Evolutionary conservation across 1,140 invertebrate species (phyloP).

Genomic region (Lepidurus packardi): DNA sequence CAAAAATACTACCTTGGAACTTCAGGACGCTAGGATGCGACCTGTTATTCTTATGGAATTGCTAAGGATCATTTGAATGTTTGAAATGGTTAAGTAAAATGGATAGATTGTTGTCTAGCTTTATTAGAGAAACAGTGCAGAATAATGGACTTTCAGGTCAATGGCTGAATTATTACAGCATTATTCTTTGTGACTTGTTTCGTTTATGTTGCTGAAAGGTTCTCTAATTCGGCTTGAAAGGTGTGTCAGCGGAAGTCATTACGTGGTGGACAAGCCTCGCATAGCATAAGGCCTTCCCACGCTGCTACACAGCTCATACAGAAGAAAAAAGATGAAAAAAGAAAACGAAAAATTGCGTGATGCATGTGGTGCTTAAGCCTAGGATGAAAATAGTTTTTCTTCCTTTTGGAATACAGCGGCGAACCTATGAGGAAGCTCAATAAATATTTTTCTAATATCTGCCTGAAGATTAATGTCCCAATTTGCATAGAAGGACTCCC

Average conservation of each 20-base stretch:
- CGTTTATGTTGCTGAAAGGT: neutral
- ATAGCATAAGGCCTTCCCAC: neutral
- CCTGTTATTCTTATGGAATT: too few relatives aligned
- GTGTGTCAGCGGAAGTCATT: slow-evolving; percentile 15
- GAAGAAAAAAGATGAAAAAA: neutral
- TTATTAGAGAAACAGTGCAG: too few relatives aligned
- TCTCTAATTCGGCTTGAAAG: neutral
- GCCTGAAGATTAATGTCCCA: neutral
- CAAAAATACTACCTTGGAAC: too few relatives aligned
- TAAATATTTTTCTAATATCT: slow-evolving; percentile 10
- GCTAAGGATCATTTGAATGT: too few relatives aligned
- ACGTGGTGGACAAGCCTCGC: neutral
- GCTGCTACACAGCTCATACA: neutral
- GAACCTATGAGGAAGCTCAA: neutral
- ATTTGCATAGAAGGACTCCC: slow-evolving; percentile 1
- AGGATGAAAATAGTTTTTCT: neutral
- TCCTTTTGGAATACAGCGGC: neutral
- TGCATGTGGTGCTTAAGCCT: neutral
- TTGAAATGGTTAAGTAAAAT: too few relatives aligned
- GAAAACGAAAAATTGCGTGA: neutral
- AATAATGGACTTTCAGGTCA: neutral
- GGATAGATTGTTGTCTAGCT: too few relatives aligned
- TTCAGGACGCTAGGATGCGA: too few relatives aligned
- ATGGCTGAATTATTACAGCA: neutral
- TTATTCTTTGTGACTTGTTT: neutral